Percentiles rank a stretch among this genome's conserved stretches.
Conservation (phyloP, 2,888 invertebrate species). For the Melanostoma scalare region DNA sequence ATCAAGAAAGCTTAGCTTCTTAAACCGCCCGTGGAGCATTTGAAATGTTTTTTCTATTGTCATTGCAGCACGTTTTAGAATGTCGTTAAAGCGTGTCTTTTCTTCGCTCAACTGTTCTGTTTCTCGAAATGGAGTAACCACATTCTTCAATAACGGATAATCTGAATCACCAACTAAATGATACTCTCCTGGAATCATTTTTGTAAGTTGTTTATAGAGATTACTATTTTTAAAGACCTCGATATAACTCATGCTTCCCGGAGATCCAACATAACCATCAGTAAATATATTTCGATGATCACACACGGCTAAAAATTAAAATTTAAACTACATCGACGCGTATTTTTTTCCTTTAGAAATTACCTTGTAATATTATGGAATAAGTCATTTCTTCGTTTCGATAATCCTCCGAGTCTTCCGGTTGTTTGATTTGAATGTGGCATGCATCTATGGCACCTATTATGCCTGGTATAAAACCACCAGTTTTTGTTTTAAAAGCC, state of each 20-base stretch:
- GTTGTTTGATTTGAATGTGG: conserved; percentile 35
- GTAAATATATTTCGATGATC: conserved; percentile 54
- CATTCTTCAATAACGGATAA: conserved; percentile 43
- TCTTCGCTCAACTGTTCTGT: neutral
- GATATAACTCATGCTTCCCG: conserved; percentile 17
- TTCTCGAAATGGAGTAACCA: conserved; percentile 38
- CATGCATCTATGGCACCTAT: conserved; percentile 46
- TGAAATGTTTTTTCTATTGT: neutral
- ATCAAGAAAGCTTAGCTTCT: conserved; percentile 29
- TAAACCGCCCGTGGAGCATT: conserved; percentile 26
- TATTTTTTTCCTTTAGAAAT: neutral
- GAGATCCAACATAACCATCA: conserved; percentile 43
- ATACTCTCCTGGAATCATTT: conserved; percentile 31
- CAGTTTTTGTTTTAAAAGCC: conserved; percentile 43
- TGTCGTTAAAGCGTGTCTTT: conserved; percentile 29
- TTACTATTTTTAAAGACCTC: conserved; percentile 22
- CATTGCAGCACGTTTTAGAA: conserved; percentile 1
- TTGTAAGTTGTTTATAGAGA: conserved; percentile 25
- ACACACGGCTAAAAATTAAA: conserved; percentile 31
- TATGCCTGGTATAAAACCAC: conserved; percentile 39
- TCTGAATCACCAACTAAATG: conserved; percentile 30
- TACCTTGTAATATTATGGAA: conserved; percentile 49
- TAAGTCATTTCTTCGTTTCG: neutral
- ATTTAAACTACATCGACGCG: neutral
- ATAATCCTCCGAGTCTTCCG: conserved; percentile 10